Percentiles rank a stretch among this genome's conserved stretches.
phyloP scores from a whole-genome alignment of 1,140 invertebrate genomes.

The Metaphire vulgaris region DNA sequence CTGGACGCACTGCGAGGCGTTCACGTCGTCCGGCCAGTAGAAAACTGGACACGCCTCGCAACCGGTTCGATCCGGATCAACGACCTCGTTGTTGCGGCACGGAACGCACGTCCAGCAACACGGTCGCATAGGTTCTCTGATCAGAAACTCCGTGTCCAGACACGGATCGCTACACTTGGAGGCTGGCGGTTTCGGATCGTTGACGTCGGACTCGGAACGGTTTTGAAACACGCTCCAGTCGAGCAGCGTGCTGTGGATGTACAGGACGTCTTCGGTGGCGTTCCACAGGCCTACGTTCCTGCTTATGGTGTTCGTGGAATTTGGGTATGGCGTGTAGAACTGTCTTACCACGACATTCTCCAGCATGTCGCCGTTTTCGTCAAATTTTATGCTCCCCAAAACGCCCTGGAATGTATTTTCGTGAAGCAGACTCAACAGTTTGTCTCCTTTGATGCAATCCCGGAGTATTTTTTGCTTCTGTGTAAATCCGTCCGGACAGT shows the following conservation, averaged over 20 bases:
- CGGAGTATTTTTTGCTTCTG: not conserved
- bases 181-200: not conserved
- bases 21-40: not conserved
- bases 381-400: not conserved
- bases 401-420: constrained; percentile 1
- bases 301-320: not conserved
- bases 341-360: not conserved
- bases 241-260: not conserved
- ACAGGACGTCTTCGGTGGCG: not conserved
- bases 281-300: not conserved
- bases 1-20: not conserved
- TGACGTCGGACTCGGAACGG: not conserved
- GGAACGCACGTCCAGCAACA: not conserved
- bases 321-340: not conserved
- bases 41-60: not conserved
- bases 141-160: not conserved
- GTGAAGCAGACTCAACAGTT: not conserved
- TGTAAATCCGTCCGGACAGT: not conserved
- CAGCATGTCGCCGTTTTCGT: constrained; percentile 1
- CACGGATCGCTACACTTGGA: not conserved
- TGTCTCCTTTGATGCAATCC: not conserved
- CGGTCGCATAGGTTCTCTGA: not conserved
- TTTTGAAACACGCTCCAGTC: not conserved
- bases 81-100: not conserved
- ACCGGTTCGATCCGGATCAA: not conserved